phyloP scores from a whole-genome alignment of 2,888 invertebrate species.

The Yponomeuta sedellus region DNA sequence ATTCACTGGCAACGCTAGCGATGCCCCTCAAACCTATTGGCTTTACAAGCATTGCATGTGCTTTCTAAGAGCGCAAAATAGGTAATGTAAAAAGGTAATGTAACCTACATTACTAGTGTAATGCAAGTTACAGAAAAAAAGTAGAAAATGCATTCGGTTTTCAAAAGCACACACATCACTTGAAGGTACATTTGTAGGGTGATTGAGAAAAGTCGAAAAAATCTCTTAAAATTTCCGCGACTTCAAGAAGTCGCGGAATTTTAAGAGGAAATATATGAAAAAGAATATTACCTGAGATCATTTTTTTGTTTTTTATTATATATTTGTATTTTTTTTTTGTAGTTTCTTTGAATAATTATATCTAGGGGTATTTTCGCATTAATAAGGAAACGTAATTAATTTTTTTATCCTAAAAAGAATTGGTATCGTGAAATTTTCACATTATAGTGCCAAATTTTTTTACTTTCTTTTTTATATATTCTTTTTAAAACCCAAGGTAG shows the following conservation, averaged over 20 bases:
- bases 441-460: constrained; percentile 26
- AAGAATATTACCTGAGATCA: constrained; percentile 50
- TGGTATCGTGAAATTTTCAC: constrained; percentile 24
- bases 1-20: too few species aligned
- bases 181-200: background rate
- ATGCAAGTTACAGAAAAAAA: background rate
- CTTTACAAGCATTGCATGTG: constrained; percentile 7
- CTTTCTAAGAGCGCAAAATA: background rate
- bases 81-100: background rate
- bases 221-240: background rate
- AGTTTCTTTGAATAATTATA: constrained; percentile 32
- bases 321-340: constrained; percentile 58
- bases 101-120: background rate
- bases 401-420: constrained; percentile 21
- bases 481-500: constrained; percentile 20
- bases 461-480: constrained; percentile 19
- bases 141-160: background rate
- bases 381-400: constrained; percentile 33
- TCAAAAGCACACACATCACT: constrained; percentile 12
- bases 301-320: constrained; percentile 54
- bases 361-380: background rate
- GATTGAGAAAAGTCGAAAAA: background rate
- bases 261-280: too few species aligned
- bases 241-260: constrained; percentile 7
- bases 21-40: too few species aligned